phyloP scores from a whole-genome alignment of 2,797 vertebrate species.

The Eremophila alpestris region DNA sequence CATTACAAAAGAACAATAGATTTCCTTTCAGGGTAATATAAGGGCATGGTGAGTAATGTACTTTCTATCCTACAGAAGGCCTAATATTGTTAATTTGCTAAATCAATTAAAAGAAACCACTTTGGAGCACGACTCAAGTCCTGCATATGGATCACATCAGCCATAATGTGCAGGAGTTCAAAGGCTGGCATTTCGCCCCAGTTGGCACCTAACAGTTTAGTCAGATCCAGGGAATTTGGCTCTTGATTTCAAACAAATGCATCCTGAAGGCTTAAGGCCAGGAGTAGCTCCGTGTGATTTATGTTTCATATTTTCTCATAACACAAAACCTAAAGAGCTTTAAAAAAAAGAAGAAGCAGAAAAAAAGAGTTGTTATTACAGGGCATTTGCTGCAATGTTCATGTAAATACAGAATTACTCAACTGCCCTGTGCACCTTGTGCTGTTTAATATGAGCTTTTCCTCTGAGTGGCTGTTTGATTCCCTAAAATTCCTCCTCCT shows the following conservation, averaged over 20 bases:
- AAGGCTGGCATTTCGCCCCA: slow-evolving; percentile 75
- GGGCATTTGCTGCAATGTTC: slow-evolving; percentile 42
- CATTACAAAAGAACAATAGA: slow-evolving; percentile 76
- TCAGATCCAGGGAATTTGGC: slow-evolving; percentile 78
- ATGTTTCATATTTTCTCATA: slow-evolving; percentile 78
- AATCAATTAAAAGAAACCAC: slow-evolving; percentile 78
- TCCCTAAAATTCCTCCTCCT: background rate
- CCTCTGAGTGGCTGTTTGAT: background rate
- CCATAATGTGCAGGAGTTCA: slow-evolving; percentile 65
- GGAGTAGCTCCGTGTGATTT: slow-evolving; percentile 77
- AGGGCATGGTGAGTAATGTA: slow-evolving; percentile 66
- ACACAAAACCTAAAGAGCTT: slow-evolving; percentile 71
- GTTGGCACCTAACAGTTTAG: slow-evolving; percentile 72
- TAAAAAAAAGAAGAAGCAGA: background rate
- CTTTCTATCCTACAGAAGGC: slow-evolving; percentile 71
- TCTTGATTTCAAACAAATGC: slow-evolving; percentile 82
- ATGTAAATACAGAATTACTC: slow-evolving; percentile 66
- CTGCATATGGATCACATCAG: slow-evolving; percentile 71
- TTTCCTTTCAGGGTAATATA: slow-evolving; percentile 73
- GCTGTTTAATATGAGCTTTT: slow-evolving; percentile 24
- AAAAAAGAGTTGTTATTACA: slow-evolving; percentile 50
- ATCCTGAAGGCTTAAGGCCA: slow-evolving; percentile 78
- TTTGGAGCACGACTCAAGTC: slow-evolving; percentile 60
- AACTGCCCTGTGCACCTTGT: background rate
- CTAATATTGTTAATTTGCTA: slow-evolving; percentile 78